Evolutionary conservation across 2,113 vertebrate species (phyloP).

Genomic region (Macquaria ambigua): DNA sequence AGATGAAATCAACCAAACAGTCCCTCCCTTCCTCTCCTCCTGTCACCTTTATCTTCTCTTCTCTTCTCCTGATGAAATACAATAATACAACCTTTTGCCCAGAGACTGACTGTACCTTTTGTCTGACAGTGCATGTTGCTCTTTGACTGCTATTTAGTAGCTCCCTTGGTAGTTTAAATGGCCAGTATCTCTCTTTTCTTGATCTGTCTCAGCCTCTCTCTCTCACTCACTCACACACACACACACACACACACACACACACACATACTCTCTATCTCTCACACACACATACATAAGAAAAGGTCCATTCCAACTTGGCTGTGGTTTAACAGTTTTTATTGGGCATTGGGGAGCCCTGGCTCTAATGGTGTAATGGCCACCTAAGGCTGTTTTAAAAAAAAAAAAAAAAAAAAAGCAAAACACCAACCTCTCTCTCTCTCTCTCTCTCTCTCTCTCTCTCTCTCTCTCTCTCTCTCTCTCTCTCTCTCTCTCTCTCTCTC

Average conservation of each 20-base stretch:
- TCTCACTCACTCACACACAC: not conserved
- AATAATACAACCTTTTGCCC: not conserved
- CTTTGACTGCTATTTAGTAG: slow-evolving; percentile 43
- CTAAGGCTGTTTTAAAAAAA: slow-evolving; percentile 54
- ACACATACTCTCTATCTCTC: not conserved
- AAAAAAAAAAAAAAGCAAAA: too few relatives aligned
- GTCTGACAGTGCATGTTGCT: slow-evolving; percentile 32
- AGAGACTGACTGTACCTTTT: slow-evolving; percentile 21
- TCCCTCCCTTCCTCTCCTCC: not conserved
- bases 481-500: not conserved
- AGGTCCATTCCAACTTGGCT: slow-evolving; percentile 49
- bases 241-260: not conserved
- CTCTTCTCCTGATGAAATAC: slow-evolving; percentile 2
- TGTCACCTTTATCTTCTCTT: not conserved
- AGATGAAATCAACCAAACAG: slow-evolving; percentile 43
- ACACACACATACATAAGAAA: not conserved
- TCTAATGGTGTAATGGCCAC: slow-evolving; percentile 48
- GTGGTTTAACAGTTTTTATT: slow-evolving; percentile 59
- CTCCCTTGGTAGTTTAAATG: slow-evolving; percentile 25
- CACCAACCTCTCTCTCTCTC: slow-evolving; percentile 18
- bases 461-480: not conserved
- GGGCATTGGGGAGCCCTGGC: slow-evolving; percentile 41
- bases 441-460: not conserved
- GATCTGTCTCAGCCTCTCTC: not conserved
- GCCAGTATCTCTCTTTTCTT: slow-evolving; percentile 16